A percentile compares a stretch with the other conserved stretches of the same genome.
phyloP scores from a whole-genome alignment of 2,888 invertebrate species.

The Girardia tigrina region DNA sequence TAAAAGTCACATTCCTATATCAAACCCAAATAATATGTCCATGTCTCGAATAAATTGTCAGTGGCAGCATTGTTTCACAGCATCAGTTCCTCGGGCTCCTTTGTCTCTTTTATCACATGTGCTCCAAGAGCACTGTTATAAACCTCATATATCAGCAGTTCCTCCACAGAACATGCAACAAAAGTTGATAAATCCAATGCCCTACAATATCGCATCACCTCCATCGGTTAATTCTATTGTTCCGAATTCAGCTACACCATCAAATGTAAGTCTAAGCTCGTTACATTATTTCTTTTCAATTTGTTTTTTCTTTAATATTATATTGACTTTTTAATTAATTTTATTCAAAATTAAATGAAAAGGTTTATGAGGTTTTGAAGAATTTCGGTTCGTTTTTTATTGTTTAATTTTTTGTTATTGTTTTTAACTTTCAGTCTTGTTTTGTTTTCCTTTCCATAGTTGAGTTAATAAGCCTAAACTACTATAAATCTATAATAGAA shows the following conservation, averaged over 20 bases:
- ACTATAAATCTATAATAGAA: too few species aligned
- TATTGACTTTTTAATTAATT: too few species aligned
- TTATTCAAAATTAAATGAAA: too few species aligned
- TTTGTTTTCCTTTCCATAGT: too few species aligned
- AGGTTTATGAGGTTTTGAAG: too few species aligned
- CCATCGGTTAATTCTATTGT: not conserved
- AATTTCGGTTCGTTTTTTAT: too few species aligned
- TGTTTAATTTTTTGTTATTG: too few species aligned
- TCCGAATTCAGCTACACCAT: not conserved
- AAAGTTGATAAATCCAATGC: not conserved
- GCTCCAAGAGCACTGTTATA: not conserved
- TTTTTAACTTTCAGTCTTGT: too few species aligned
- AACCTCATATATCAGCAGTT: not conserved
- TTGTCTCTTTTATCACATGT: not conserved
- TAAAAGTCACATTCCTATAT: not conserved
- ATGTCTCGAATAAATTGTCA: not conserved
- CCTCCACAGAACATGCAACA: not conserved
- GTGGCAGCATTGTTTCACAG: slow-evolving; percentile 4
- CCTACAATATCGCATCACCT: not conserved
- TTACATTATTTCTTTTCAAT: too few species aligned
- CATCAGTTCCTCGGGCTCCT: not conserved
- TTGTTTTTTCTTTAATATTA: too few species aligned
- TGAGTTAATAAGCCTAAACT: too few species aligned
- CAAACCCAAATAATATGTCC: not conserved
- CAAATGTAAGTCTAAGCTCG: slow-evolving; percentile 23